Base-by-base conservation (phyloP, 2,113 vertebrate genomes). In the Motacilla alba region DNA sequence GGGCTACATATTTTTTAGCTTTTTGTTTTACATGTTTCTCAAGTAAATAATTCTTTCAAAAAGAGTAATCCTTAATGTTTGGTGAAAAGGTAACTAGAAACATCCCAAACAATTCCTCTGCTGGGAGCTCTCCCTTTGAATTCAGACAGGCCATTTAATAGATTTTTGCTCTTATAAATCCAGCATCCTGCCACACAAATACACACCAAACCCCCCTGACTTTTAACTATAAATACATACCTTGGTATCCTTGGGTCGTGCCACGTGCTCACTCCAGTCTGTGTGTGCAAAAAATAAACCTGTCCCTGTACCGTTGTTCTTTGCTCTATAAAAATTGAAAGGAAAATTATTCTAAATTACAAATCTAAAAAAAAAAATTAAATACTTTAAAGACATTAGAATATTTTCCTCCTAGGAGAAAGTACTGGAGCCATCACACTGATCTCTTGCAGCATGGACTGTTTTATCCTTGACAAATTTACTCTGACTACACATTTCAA, bases 181-280 rank as follows among this genome's bases (percentile, higher is more conserved):
- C 75, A 74, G 7, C 30, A 70, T n/a, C 50, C 28, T 64, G 44
- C 41, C 63, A 49, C 4, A 89, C 47, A 60, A 5, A 18, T 3
- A 31, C 11, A 31, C 14, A 9, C 3, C 37, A n/a, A n/a, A 23
- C 1, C 1, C 11, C 11, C 7, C 18, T 31, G 24, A 41, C 6
- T 64, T 33, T 6, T 58, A 39, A 24, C 41, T 24, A 0, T 15
- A 67, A 50, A 90, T 13, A 58, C 95, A 19, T 97, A 99, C 99
- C 99, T 98, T 72, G 99, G 99, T 98, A 99, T 99, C 97, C 99
- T 98, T 78, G 99, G 99, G 96, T 99, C 99, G 2, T 99, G 99
- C 99, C 99, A 99, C 4, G 99, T 99, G 98, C 99, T 99, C 88
- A 99, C 99, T 59, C 99, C 99, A 8, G 99, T 99, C 98, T 99